Conservation (phyloP, 2,797 vertebrate species). For the Pangasius larnaudii region DNA sequence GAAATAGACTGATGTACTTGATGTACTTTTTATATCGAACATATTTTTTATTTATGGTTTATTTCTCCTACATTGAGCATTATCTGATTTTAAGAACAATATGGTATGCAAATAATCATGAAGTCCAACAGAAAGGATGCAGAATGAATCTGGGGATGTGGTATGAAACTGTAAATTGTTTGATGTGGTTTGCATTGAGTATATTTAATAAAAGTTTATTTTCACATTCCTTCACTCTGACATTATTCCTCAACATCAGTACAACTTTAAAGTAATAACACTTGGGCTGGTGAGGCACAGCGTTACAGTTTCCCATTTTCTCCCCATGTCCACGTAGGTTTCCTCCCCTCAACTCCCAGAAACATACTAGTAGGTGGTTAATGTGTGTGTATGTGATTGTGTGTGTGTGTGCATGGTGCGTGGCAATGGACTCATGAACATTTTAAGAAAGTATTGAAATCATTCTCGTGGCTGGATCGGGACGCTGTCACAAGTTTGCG, state of each 20-base stretch:
- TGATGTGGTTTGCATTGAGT: not conserved
- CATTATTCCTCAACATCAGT: not conserved
- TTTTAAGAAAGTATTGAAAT: no score
- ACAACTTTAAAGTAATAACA: not conserved
- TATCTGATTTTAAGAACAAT: not conserved
- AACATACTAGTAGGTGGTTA: not conserved
- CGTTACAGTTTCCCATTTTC: not conserved
- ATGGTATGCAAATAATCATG: not conserved
- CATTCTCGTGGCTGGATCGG: no score
- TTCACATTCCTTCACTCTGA: not conserved
- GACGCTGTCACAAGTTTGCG: no score
- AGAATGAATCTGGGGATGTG: not conserved
- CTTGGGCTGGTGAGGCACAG: not conserved
- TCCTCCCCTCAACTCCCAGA: not conserved
- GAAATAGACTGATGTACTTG: not conserved
- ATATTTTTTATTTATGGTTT: not conserved
- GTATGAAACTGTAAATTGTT: not conserved
- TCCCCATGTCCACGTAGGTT: not conserved
- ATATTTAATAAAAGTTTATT: constrained; percentile 12
- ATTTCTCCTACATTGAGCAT: not conserved
- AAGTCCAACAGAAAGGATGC: not conserved
- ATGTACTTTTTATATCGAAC: not conserved
- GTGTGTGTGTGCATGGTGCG: not conserved
- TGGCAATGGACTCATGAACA: no score
- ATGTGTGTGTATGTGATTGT: not conserved